Conservation (phyloP, 2,113 vertebrate species). For the Thamnaconus septentrionalis region DNA sequence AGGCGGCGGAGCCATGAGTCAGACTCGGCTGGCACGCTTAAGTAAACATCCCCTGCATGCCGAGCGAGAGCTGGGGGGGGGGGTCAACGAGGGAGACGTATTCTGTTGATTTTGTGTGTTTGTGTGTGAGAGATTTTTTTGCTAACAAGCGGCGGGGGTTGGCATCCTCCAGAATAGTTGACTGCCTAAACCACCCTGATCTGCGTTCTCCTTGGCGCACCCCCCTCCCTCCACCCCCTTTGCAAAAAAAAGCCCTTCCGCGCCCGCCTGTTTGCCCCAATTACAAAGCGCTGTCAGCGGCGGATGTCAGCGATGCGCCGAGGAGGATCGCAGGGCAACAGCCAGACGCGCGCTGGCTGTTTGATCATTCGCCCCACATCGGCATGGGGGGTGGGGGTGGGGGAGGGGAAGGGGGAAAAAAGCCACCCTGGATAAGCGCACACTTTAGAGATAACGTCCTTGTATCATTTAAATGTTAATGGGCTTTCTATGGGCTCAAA, state of each 20-base stretch:
- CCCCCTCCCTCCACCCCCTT: not conserved
- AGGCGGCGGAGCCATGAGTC: not conserved
- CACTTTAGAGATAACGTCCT: conserved; percentile 70
- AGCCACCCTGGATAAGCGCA: conserved; percentile 70
- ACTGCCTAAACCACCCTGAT: not conserved
- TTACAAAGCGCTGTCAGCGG: conserved; percentile 55
- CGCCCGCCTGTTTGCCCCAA: conserved; percentile 32
- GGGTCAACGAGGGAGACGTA: not conserved
- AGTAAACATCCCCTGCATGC: not conserved
- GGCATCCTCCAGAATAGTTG: not conserved
- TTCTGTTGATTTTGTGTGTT: not conserved
- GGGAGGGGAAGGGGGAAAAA: conserved; percentile 32
- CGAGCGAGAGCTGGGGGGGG: not conserved
- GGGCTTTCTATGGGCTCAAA: conserved; percentile 73
- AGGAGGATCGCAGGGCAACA: conserved; percentile 28
- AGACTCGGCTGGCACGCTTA: not conserved
- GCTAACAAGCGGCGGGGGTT: no score
- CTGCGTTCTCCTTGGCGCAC: not conserved
- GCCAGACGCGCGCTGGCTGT: conserved; percentile 41
- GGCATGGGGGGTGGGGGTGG: not conserved
- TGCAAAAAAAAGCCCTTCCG: not conserved
- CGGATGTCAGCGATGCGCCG: conserved; percentile 44
- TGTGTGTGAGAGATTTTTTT: no score
- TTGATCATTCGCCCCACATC: conserved; percentile 69
- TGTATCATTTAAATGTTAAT: conserved; percentile 81